Conservation (phyloP, 1,140 invertebrate genomes). For the Steinernema khuongi region DNA sequence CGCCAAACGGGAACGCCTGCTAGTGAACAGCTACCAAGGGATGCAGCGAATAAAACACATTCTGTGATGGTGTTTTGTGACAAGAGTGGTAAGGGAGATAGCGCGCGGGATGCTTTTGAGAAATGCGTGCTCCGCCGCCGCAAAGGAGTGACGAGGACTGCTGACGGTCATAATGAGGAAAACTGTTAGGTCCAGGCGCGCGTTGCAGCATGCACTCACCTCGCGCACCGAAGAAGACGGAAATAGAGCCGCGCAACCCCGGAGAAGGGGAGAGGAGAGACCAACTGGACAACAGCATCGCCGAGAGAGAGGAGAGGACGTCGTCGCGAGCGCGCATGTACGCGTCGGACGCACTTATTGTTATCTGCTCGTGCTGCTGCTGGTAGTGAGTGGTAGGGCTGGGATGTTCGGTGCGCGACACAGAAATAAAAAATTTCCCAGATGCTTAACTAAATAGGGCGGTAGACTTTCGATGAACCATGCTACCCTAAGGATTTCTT, state of each 20-base stretch:
- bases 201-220: slow-evolving; percentile 8
- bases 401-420: not conserved
- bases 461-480: too few relatives aligned
- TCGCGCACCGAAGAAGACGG: slow-evolving; percentile 16
- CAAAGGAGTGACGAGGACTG: not conserved
- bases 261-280: slow-evolving; percentile 11
- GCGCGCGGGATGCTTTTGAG: not conserved
- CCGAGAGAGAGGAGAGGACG: slow-evolving; percentile 12
- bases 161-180: too few relatives aligned
- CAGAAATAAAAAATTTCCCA: slow-evolving; percentile 8
- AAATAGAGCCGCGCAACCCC: slow-evolving; percentile 14
- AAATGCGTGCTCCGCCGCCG: not conserved
- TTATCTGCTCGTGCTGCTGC: slow-evolving; percentile 16
- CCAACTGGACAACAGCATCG: not conserved
- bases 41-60: too few relatives aligned
- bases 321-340: not conserved
- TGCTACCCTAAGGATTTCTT: too few relatives aligned
- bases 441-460: not conserved
- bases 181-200: slow-evolving; percentile 13
- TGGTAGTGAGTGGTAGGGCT: slow-evolving; percentile 16
- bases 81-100: not conserved
- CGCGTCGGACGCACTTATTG: slow-evolving; percentile 14
- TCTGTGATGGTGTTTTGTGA: too few relatives aligned
- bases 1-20: not conserved
- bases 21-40: too few relatives aligned